These are phyloP conservation scores for Megalurothrips usitatus DNA, from an alignment of 2,888 invertebrate species.

Conservation along the genomic window DNA sequence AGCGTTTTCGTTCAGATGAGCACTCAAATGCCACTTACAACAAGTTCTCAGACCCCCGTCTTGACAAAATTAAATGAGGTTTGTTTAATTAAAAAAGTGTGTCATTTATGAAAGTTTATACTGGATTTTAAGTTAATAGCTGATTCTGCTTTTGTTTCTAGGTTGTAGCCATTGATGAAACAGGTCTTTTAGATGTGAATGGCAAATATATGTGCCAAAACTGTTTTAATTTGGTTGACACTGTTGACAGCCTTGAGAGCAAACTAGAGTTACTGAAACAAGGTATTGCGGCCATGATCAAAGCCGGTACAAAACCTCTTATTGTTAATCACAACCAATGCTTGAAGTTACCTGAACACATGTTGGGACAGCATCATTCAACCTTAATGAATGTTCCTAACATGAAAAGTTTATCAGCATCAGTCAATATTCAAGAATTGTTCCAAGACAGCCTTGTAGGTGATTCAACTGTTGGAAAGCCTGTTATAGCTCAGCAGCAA, in stretches of 20 bases:
- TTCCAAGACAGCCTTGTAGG: neutral
- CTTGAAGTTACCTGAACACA: neutral
- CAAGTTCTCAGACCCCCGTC: neutral
- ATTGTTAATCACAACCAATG: neutral
- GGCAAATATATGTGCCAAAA: conserved; percentile 43
- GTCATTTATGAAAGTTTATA: neutral
- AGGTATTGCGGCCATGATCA: conserved; percentile 27
- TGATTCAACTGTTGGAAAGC: neutral
- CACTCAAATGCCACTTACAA: conserved; percentile 14
- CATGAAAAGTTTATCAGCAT: neutral
- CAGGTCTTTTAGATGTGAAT: conserved; percentile 35
- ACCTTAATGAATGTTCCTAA: neutral
- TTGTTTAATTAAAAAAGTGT: neutral
- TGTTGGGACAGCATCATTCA: neutral
- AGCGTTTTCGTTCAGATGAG: conserved; percentile 9
- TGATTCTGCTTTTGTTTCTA: conserved; percentile 13
- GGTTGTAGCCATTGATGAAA: conserved; percentile 35
- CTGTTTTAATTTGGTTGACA: conserved; percentile 46
- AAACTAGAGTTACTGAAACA: conserved; percentile 43
- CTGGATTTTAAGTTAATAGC: neutral
- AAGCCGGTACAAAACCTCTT: neutral
- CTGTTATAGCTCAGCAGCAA: neutral
- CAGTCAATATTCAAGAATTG: neutral
- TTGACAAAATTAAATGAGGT: conserved; percentile 3
- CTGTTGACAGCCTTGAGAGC: conserved; percentile 46